These are phyloP conservation scores for Brachionus sp. DNA, from an alignment of 1,140 invertebrate genomes.

Conservation along the genomic window DNA sequence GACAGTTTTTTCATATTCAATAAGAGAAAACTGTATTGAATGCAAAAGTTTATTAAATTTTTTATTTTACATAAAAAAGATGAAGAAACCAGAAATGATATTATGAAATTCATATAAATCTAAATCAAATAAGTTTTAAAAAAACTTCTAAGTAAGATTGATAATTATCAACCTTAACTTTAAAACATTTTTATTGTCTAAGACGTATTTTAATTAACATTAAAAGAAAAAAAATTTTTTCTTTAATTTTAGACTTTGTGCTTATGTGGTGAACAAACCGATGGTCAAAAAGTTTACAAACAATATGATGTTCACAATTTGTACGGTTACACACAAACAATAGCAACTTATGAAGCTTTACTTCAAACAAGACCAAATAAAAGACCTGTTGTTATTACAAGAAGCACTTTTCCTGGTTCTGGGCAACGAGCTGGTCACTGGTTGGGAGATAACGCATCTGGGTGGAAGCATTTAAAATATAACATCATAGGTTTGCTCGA, in stretches of 20 bases:
- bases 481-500: slow-evolving; percentile 52
- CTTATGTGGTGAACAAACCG: slow-evolving; percentile 72
- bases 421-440: slow-evolving; percentile 80
- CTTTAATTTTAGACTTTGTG: slow-evolving; percentile 67
- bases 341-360: slow-evolving; percentile 60
- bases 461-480: slow-evolving; percentile 54
- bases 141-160: no score
- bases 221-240: no score
- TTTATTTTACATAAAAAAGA: no score
- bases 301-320: slow-evolving; percentile 70
- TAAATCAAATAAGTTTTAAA: no score
- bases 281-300: slow-evolving; percentile 49
- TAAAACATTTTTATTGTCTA: not conserved
- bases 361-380: slow-evolving; percentile 31
- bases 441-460: slow-evolving; percentile 67
- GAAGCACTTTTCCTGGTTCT: slow-evolving; percentile 75
- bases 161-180: not conserved
- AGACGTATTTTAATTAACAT: no score
- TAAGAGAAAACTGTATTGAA: no score
- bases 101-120: no score
- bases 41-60: not conserved
- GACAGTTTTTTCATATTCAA: no score
- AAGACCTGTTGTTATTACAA: slow-evolving; percentile 70
- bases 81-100: no score
- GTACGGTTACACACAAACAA: slow-evolving; percentile 63